A percentile compares a stretch with the other conserved stretches of the same genome.
Conservation (phyloP, 1,140 invertebrate species). For the Tetramorium alpestre region DNA sequence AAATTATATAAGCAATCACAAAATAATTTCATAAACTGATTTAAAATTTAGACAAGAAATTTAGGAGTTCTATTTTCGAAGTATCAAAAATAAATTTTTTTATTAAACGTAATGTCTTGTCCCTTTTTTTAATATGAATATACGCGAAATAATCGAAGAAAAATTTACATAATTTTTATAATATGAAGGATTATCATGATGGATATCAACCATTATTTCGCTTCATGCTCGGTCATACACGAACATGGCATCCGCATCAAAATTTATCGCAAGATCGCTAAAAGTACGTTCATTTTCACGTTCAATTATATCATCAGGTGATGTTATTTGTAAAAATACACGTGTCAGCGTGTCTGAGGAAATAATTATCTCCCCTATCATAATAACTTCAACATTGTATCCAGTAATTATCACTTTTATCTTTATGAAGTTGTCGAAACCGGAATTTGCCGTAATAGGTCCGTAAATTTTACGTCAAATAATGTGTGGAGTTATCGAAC, state of each 20-base stretch:
- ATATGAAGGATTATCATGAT: neutral
- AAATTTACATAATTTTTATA: neutral
- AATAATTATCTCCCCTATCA: slow-evolving; percentile 17
- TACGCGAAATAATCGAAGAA: neutral
- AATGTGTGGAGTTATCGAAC: neutral
- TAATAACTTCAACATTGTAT: slow-evolving; percentile 4
- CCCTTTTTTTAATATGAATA: neutral
- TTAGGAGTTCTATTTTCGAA: neutral
- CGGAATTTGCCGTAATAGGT: neutral
- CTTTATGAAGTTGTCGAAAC: neutral
- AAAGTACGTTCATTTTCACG: slow-evolving; percentile 27
- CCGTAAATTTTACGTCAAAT: neutral
- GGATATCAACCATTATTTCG: neutral
- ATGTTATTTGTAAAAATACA: neutral
- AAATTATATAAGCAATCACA: neutral
- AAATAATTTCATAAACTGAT: neutral
- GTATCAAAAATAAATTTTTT: neutral
- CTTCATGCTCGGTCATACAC: neutral
- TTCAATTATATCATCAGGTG: slow-evolving; percentile 2
- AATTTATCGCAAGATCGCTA: slow-evolving; percentile 37
- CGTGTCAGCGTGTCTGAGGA: neutral
- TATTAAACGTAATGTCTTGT: neutral
- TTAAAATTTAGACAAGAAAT: too few species aligned
- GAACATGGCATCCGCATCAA: too few species aligned
- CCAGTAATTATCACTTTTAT: slow-evolving; percentile 19